Evolutionary conservation across 2,113 vertebrate genomes (phyloP), one percentile per base, ranked within the genome.

Genomic region (Bubo bubo): DNA sequence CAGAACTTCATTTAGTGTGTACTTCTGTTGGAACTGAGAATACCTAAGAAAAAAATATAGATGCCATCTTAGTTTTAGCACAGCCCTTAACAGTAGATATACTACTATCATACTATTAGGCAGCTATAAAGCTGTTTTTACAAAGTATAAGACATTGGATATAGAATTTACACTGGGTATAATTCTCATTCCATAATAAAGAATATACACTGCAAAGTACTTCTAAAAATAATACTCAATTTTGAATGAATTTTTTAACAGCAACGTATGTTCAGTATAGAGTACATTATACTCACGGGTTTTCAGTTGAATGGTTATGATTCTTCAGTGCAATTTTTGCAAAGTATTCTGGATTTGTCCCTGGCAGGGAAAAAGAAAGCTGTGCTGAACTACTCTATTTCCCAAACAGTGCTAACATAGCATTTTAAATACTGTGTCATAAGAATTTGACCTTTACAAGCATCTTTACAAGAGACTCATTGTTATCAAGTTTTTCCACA

Each of bases 261-360:
- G 24, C 13, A 35, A 56, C 1, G 0, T 18, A 26, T 5, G 14
- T 14, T 85, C 39, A 43, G 3, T 34, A 11, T 41, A 56, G 27
- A 55, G 43, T 7, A 35, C 7, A 7, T 4, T 56, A 45, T 18
- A 98, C 99, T 99, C 98, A 99, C 99, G 99, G 99, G 96, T 99
- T 99, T 92, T 99, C 99, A 85, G 97, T 97, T 45, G 99, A 99
- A 98, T 99, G 99, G 43, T 98, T 99, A 97, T 99, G 99, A 97
- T 99, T 99, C 98, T 99, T 99, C 99, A 99, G 99, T 20, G 99
- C 99, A 96, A 99, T 99, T 98, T 99, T 99, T 26, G 99, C 99
- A 98, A 99, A 99, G 70, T 99, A 99, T 96, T 99, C 99, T 62
- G 97, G 95, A 97, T 98, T 99, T 62, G 99, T 99, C 58, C 99